Evolutionary conservation across 2,797 vertebrate species (phyloP).

Genomic region (Liparis tanakae): DNA sequence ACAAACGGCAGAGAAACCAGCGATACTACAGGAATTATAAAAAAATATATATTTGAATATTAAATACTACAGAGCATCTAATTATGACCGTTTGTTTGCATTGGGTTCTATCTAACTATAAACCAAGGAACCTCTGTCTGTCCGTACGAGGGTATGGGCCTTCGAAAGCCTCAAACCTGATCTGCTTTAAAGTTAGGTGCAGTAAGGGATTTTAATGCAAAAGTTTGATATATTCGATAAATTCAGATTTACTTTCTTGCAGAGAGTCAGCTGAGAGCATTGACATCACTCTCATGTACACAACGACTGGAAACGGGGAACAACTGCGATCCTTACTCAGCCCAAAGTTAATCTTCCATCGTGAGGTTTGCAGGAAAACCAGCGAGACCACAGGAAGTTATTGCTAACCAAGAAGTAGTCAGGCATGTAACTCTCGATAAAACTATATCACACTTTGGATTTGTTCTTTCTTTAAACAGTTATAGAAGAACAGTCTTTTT

Average conservation of each 20-base stretch:
- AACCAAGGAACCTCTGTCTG: too few relatives aligned
- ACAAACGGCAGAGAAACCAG: conserved; percentile 26
- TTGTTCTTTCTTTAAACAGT: not conserved
- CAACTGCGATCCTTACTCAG: not conserved
- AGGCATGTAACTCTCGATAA: not conserved
- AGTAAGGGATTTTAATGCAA: not conserved
- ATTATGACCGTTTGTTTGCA: too few relatives aligned
- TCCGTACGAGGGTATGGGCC: not conserved
- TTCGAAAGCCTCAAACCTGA: not conserved
- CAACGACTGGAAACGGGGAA: not conserved
- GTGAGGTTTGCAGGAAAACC: not conserved
- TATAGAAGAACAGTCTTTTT: not conserved
- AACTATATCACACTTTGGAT: not conserved
- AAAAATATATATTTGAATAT: not conserved
- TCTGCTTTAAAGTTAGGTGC: not conserved
- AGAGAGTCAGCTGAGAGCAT: too few relatives aligned
- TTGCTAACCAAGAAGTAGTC: not conserved
- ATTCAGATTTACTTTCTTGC: not conserved
- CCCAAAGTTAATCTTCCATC: not conserved
- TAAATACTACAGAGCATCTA: too few relatives aligned
- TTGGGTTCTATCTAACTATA: too few relatives aligned
- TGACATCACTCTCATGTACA: not conserved
- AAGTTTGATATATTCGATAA: not conserved
- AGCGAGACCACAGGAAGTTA: not conserved
- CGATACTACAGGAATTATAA: conserved; percentile 43